Evolutionary conservation across 2,888 invertebrate genomes (phyloP), one percentile per base, ranked within the genome.

Genomic region (Tholera decimalis): DNA sequence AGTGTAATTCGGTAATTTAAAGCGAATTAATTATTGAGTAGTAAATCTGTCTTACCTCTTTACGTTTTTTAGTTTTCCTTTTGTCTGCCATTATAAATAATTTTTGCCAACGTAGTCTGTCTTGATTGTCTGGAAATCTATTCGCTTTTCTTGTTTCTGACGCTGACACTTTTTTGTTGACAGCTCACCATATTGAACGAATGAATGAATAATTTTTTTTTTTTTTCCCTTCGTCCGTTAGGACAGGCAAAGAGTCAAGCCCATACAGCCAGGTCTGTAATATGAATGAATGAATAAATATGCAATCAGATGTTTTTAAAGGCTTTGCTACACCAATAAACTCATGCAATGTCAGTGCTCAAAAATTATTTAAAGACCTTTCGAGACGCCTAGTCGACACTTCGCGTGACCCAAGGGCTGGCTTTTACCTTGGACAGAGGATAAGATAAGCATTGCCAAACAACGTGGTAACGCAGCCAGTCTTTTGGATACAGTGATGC

Each of bases 51-150:
- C 91, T 85, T 87, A 94, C 95, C 89, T 95, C 95, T 89, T 94
- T 95, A 65, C 95, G 95, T 83, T 94, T 95, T 88, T 93, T 94
- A 72, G 91, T 91, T 91, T 95, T 95, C 69, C 95, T 91, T 86
- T 95, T 95, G 80, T 95, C 95, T 88, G 95, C 93, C 95, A 95
- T 95, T 85, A 77, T 90, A 83, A 85, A 80, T 79, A 79, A 89
- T 87, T 85, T 86, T 92, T 90, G 90, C 88, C 89, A 88, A 92
- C 90, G 91, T 90, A 87, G 87, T 77, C 69, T 73, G 87, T 77
- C 69, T 73, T 72, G 75, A 75, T 69, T 78, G 64, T 73, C 67
- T 70, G 54, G 56, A 77, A 81, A 76, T 76, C 62, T 84, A 83
- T 77, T 78, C 61, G 63, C 71, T 83, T 76, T 79, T 82, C 78